Evolutionary conservation across 2,888 invertebrate species (phyloP).

Genomic region (Phrixothrix hirtus): DNA sequence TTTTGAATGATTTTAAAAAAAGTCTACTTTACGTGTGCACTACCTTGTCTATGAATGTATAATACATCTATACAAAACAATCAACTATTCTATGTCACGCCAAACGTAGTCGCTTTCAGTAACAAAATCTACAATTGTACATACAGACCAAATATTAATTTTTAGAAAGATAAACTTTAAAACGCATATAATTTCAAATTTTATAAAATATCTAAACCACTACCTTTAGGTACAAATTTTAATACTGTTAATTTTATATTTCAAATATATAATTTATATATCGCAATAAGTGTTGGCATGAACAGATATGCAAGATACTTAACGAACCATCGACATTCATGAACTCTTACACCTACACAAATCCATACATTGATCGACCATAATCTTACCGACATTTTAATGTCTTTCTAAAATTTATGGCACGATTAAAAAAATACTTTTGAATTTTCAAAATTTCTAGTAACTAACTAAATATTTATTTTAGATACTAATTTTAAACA

Average conservation of each 20-base stretch:
- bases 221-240: conserved; percentile 58
- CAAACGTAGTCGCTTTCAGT: conserved; percentile 46
- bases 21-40: conserved; percentile 28
- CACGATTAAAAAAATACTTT: conserved; percentile 45
- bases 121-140: conserved; percentile 52
- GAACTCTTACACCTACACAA: conserved; percentile 31
- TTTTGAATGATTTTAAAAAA: too few species aligned
- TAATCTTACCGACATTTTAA: conserved; percentile 40
- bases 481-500: conserved; percentile 27
- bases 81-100: conserved; percentile 51
- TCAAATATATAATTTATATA: conserved; percentile 40
- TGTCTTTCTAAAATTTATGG: conserved; percentile 38
- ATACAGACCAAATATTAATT: conserved; percentile 50
- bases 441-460: conserved; percentile 34
- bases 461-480: conserved; percentile 30
- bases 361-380: conserved; percentile 32
- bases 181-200: conserved; percentile 49
- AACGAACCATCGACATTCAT: conserved; percentile 36
- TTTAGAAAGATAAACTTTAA: conserved; percentile 55
- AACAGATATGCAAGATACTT: conserved; percentile 52
- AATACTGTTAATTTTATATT: conserved; percentile 54
- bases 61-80: conserved; percentile 44
- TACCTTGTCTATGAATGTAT: conserved; percentile 33
- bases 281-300: conserved; percentile 50
- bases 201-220: conserved; percentile 57